Evolutionary conservation across 2,113 vertebrate genomes (phyloP), one percentile per base, ranked within the genome.

Genomic region (Gadus chalcogrammus): DNA sequence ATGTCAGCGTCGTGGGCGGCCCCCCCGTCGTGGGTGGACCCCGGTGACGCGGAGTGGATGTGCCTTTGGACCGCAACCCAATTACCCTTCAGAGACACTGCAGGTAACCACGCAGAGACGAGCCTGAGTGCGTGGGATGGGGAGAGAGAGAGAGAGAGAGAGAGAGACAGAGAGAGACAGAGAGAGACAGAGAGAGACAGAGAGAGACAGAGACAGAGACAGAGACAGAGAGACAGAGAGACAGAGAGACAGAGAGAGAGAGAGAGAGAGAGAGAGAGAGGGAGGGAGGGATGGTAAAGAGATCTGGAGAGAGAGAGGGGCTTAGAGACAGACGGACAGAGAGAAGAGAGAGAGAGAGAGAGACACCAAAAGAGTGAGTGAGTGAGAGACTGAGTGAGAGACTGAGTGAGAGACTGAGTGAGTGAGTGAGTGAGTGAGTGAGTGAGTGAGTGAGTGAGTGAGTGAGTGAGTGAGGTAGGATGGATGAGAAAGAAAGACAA

Each of bases 71-170:
- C 83, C 56, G 5, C 20, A 35, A 72, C 62, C 58, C 69, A 79
- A 79, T 88, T 81, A 80, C 67, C 69, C 64, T 78, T n/a, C 31
- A 70, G 72, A 72, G 65, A 72, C 67, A 59, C 79, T 56, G 70
- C 64, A 75, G 60, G 68, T 17, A 60, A 27, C 65, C 60, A 28
- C 20, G 52, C 24, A 35, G 5, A 35, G 13, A 52, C 11, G 42
- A 48, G 42, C 12, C 24, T 5, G 52, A 20, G 42, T 13, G 42
- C 1, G 42, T 13, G 12, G 11, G 27, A 24, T 12, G 13, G 60
- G 15, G 60, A 22, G 70, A 16, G 66, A 78, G 67, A 16, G 55
- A 60, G 18, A 12, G 38, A 17, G 52, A 12, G 27, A 24, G 55
- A 8, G 22, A 17, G 61, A 31, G 20, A 15, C 22, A 4, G 28